Base-by-base conservation (phyloP, 2,888 invertebrate species). In the Chouioia cunea region DNA sequence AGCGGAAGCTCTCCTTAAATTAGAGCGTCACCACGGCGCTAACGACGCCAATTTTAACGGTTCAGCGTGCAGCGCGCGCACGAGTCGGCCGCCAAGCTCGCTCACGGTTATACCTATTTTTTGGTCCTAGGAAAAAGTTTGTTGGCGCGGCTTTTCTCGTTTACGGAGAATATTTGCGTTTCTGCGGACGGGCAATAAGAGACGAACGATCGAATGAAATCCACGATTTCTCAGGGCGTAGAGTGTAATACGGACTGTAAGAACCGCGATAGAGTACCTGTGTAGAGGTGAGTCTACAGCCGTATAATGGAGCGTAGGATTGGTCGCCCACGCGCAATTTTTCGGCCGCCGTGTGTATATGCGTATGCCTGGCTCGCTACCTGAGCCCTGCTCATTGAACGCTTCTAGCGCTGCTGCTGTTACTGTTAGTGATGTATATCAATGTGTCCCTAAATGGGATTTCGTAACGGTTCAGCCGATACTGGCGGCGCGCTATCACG, bases 271-370 rank as follows among this genome's bases (percentile, higher is more conserved):
- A n/a, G n/a, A n/a, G n/a, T n/a, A n/a, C n/a, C n/a, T n/a, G n/a
- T n/a, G n/a, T n/a, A n/a, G n/a, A n/a, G n/a, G n/a, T n/a, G n/a
- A n/a, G n/a, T n/a, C n/a, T n/a, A n/a, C n/a, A n/a, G n/a, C n/a
- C n/a, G n/a, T n/a, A n/a, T n/a, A n/a, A n/a, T n/a, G n/a, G n/a
- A n/a, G n/a, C 10, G 10, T 68, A 50, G 48, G 56, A 54, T 72
- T 58, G 64, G 64, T 50, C 79, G 74, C 79, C 78, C 77, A 77
- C 79, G 77, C 79, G 18, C 69, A 44, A 63, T 63, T 63, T 63
- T 63, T 69, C 68, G 68, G 43, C 18, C 44, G 46, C 20, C 20
- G 60, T n/a, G n/a, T n/a, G 27, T 43, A 60, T 18, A 16, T 46
- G 60, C 54, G 2, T n/a, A 12, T n/a, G 50, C 16, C 8, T 14